A percentile compares a stretch with the other conserved stretches of the same genome.
These are phyloP conservation scores for Tragelaphus oryx DNA, from an alignment of 2,797 vertebrate genomes.

Conservation along the genomic window DNA sequence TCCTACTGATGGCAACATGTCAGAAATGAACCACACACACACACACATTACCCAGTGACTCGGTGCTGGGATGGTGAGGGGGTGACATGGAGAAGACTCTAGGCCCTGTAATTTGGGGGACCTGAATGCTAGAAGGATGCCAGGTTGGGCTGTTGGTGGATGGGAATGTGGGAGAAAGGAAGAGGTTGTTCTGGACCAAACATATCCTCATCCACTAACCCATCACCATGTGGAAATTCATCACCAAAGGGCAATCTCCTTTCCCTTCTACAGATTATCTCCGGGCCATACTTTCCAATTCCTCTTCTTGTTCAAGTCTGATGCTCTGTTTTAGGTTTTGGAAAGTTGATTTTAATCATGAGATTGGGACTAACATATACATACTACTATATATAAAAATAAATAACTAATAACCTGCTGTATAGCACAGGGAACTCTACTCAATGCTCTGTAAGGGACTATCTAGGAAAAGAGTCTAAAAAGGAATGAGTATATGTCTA, in stretches of 20 bases:
- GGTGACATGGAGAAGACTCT: neutral
- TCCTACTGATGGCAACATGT: neutral
- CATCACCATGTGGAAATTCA: neutral
- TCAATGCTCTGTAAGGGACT: neutral
- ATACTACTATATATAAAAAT: neutral
- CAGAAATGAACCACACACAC: neutral
- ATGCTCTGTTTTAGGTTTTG: neutral
- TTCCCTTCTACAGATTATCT: neutral
- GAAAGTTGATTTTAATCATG: neutral
- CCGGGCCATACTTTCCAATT: neutral
- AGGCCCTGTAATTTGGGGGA: neutral
- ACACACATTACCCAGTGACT: neutral
- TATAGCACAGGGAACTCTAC: neutral
- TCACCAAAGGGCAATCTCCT: neutral
- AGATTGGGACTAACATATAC: neutral
- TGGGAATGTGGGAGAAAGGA: neutral
- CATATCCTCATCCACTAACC: no score
- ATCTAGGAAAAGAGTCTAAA: neutral
- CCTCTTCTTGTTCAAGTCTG: neutral
- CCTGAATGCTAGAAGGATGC: neutral
- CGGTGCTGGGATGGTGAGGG: neutral
- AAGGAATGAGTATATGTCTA: neutral
- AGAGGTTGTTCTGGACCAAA: neutral
- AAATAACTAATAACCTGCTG: neutral
- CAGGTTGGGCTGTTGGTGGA: neutral